Conservation (phyloP, 1,140 invertebrate species). For the Penaeus chinensis region DNA sequence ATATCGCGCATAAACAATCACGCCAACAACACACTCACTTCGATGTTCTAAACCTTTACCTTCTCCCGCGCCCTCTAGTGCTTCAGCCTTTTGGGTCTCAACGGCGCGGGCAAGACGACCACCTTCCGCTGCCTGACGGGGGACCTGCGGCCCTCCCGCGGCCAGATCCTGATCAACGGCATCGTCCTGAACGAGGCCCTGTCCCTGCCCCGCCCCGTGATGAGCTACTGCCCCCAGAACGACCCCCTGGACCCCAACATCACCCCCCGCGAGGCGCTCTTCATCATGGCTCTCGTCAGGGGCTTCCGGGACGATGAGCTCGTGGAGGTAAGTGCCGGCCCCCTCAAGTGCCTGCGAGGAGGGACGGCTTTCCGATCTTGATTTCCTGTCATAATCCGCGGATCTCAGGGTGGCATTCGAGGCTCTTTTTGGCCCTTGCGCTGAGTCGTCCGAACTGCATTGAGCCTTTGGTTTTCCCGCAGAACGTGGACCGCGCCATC, state of each 20-base stretch:
- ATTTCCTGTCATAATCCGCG: background rate
- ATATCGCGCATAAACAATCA: too few relatives aligned
- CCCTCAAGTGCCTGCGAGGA: too few relatives aligned
- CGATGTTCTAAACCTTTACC: background rate
- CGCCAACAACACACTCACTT: background rate
- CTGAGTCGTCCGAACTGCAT: too few relatives aligned
- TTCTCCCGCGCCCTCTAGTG: constrained; percentile 65
- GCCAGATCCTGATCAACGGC: constrained; percentile 70
- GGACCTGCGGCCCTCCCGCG: constrained; percentile 70
- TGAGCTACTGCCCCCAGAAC: constrained; percentile 72
- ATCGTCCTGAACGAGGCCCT: constrained; percentile 46
- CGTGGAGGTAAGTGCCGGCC: background rate
- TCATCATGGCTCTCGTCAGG: constrained; percentile 65
- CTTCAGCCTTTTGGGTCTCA: constrained; percentile 68
- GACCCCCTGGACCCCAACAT: constrained; percentile 70
- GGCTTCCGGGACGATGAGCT: constrained; percentile 28
- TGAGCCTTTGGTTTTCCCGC: background rate
- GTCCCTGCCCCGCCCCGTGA: constrained; percentile 61
- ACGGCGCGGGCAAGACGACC: constrained; percentile 73
- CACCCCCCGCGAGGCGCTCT: constrained; percentile 68
- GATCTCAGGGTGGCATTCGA: background rate
- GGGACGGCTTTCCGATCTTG: background rate
- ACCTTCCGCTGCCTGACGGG: constrained; percentile 77
- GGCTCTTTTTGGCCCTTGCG: background rate
- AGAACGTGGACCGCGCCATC: constrained; percentile 52